Base-by-base conservation (phyloP, 92 coral and sea anemone genomes). In the Desmophyllum pertusum region DNA sequence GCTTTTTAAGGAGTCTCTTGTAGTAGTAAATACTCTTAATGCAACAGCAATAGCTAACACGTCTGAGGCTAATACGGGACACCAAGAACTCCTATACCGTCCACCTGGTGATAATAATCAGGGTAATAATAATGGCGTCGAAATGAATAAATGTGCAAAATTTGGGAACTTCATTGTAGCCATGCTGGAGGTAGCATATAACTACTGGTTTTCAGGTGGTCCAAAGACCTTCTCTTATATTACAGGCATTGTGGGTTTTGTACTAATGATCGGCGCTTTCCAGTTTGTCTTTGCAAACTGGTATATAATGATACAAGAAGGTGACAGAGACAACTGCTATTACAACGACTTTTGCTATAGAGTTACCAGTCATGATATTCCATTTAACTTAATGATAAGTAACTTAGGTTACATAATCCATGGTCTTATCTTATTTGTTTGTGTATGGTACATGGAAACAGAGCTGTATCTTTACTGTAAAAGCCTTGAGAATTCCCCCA, bases 331-430 rank as follows among this genome's bases (percentile, higher is more conserved):
- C 52, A 84, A 78, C 27, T 95, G 98, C 69, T 95, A 89, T 74
- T 95, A 95, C 77, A 93, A 95, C 75, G 98, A 95, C 13, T 90
- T 90, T 21, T 95, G 98, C 52, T 95, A 95, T 77, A 79, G 97
- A 35, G 92, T 92, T 0, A 87, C 91, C 50, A 53, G 72, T n/a
- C 45, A 52, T 33, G 97, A 93, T 73, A 93, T 95, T 33, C 98
- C 98, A 0, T 91, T 80, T 59, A 95, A 95, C 78, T 75, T 93
- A 75, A 95, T 93, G 93, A 95, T 91, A 70, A 95, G 98, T 69
- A 95, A 95, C 64, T 74, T 95, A 15, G 81, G 84, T 0, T 95
- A 95, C 57, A 85, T 95, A 66, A 73, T 95, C 25, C 97, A 93
- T 65, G 97, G 95, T 5, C 45, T 93, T 5, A 76, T 91, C 46